Evolutionary conservation across 2,797 vertebrate genomes (phyloP).

Genomic region (Syndactyla subalaris): DNA sequence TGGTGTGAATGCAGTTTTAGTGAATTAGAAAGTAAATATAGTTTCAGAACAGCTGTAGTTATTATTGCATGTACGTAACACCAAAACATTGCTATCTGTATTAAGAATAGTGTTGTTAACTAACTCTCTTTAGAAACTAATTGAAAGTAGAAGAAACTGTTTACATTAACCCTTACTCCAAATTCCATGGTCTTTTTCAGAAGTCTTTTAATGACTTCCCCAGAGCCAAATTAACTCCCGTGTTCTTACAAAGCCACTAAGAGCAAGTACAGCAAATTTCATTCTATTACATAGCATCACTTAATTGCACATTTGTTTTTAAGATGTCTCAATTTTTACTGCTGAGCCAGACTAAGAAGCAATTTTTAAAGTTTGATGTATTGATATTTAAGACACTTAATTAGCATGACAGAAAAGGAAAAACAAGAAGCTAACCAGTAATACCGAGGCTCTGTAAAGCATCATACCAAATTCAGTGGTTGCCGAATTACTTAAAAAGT

Average conservation of each 20-base stretch:
- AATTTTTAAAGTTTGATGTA: background rate
- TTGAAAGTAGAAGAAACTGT: background rate
- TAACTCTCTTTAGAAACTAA: background rate
- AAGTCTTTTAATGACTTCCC: constrained; percentile 6
- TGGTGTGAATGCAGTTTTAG: background rate
- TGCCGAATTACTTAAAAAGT: background rate
- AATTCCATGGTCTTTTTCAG: background rate
- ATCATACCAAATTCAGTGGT: background rate
- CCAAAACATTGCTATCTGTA: background rate
- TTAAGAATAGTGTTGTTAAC: background rate
- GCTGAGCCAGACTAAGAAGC: background rate
- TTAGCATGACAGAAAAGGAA: background rate
- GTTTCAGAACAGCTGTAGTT: background rate
- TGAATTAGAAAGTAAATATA: background rate
- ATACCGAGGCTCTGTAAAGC: background rate
- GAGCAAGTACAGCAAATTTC: background rate
- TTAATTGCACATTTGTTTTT: background rate
- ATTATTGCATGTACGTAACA: background rate
- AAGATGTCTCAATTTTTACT: background rate
- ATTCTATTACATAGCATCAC: background rate
- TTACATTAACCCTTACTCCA: background rate
- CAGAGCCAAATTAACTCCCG: background rate
- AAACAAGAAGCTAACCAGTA: background rate
- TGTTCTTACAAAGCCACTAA: background rate
- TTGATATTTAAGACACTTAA: background rate